Evolutionary conservation across 2,888 invertebrate genomes (phyloP).

Genomic region (Azorinus chamasolen): DNA sequence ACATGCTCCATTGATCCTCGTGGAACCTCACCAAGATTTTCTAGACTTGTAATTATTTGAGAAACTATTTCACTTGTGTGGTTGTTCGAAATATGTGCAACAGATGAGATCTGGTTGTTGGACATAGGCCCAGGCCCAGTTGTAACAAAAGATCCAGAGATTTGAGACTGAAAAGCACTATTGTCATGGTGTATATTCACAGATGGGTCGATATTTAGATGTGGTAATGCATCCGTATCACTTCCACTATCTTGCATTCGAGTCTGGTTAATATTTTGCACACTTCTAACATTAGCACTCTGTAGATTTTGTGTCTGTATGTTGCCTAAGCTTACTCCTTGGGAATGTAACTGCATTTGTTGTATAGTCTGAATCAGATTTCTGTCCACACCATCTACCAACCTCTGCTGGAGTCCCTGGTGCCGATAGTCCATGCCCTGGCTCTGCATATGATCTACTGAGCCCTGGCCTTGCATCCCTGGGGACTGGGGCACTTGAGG

Average conservation of each 20-base stretch:
- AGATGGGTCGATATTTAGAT: slow-evolving; percentile 31
- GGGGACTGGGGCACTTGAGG: slow-evolving; percentile 58
- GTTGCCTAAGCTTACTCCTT: slow-evolving; percentile 21
- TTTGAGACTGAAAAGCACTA: slow-evolving; percentile 47
- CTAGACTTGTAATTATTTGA: slow-evolving; percentile 59
- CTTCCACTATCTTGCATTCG: background rate
- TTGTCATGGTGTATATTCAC: slow-evolving; percentile 54
- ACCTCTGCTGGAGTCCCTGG: slow-evolving; percentile 21
- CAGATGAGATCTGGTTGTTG: slow-evolving; percentile 3
- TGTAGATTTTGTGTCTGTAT: slow-evolving; percentile 14
- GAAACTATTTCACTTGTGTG: slow-evolving; percentile 59
- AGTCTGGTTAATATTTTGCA: slow-evolving; percentile 6
- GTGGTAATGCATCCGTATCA: background rate
- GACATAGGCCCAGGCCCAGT: slow-evolving; percentile 11
- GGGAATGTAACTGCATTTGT: slow-evolving; percentile 38
- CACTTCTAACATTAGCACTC: slow-evolving; percentile 32
- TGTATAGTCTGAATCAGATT: slow-evolving; percentile 39
- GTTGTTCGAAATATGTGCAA: slow-evolving; percentile 4
- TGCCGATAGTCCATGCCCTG: slow-evolving; percentile 28
- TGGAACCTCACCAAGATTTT: slow-evolving; percentile 53
- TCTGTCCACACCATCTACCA: slow-evolving; percentile 26
- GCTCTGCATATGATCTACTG: slow-evolving; percentile 60
- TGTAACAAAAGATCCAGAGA: slow-evolving; percentile 40
- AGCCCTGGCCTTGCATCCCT: slow-evolving; percentile 60
- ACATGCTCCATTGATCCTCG: slow-evolving; percentile 61